phyloP scores from a whole-genome alignment of 2,113 vertebrate species.

The Panthera uncia region DNA sequence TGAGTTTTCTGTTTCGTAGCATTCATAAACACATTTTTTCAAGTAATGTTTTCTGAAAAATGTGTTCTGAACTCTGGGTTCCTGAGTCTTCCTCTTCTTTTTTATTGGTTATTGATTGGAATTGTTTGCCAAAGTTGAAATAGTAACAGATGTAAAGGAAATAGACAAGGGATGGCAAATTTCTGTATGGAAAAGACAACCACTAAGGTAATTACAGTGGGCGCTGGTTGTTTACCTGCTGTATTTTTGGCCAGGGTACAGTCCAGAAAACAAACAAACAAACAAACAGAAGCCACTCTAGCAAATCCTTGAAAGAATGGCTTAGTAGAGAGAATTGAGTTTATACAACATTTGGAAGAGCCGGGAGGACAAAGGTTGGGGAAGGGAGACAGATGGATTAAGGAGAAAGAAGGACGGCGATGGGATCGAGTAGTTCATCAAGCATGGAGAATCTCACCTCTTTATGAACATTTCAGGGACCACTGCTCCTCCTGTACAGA shows the following conservation, averaged over 20 bases:
- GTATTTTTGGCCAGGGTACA: background rate
- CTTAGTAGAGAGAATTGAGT: background rate
- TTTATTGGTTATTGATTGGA: background rate
- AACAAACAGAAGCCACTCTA: background rate
- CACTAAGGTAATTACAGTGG: background rate
- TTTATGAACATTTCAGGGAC: background rate
- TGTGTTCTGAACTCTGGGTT: background rate
- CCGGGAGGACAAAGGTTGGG: background rate
- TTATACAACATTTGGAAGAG: background rate
- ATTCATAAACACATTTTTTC: background rate
- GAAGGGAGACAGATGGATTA: background rate
- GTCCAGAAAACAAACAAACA: background rate
- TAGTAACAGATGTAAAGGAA: background rate
- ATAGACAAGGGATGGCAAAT: background rate
- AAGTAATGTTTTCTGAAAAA: slow-evolving; percentile 15
- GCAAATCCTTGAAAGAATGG: background rate
- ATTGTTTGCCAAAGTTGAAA: background rate
- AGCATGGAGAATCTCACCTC: background rate
- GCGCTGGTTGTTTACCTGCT: background rate
- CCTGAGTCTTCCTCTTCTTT: background rate
- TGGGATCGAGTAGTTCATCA: background rate
- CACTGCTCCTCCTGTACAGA: background rate
- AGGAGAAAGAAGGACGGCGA: background rate
- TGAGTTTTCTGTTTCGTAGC: background rate
- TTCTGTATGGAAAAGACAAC: background rate